Base-by-base conservation (phyloP, 2,113 vertebrate species). In the Petromus typicus region DNA sequence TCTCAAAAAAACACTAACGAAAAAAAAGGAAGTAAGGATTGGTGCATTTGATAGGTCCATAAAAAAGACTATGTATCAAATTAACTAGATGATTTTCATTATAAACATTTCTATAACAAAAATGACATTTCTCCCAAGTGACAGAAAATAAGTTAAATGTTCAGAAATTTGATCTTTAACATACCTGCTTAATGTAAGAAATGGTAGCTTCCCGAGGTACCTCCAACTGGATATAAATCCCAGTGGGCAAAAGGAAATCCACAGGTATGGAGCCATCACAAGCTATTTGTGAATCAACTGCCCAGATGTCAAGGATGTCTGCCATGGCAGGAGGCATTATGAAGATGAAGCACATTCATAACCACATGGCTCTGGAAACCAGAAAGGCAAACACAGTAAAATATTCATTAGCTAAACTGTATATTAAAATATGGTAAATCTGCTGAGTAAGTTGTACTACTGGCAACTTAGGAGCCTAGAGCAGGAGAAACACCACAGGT, bases 281-380 rank as follows among this genome's bases (percentile, higher is more conserved):
- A 80, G 99, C 98, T 96, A 99, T 98, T 97, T 99, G 99, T 76
- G 99, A 99, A 97, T 99, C 99, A 97, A 99, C 99, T 95, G 99
- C 99, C 99, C 99, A 99, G 98, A 99, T 99, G 98, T 99, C 99
- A 98, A 99, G 98, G 98, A 98, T 98, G 98, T 99, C 99, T 98
- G 99, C 99, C 99, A 99, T 99, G 96, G 99, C 99, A 98, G 99
- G 99, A 99, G 99, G 99, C 99, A 99, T 99, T 97, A 98, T 99
- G 99, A 98, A 98, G 97, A 91, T 93, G 98, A 97, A 98, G 61
- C 98, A 98, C 98, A 98, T 99, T 98, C 99, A 99, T 99, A 99
- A 99, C 98, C 99, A 99, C 98, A 98, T 98, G 99, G 99, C 98
- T 98, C 99, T 99, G 56, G 78, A 97, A 75, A 92, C 66, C 54